Evolutionary conservation across 1,140 invertebrate genomes (phyloP).

Genomic region (Brachionus asplanchnoidis): DNA sequence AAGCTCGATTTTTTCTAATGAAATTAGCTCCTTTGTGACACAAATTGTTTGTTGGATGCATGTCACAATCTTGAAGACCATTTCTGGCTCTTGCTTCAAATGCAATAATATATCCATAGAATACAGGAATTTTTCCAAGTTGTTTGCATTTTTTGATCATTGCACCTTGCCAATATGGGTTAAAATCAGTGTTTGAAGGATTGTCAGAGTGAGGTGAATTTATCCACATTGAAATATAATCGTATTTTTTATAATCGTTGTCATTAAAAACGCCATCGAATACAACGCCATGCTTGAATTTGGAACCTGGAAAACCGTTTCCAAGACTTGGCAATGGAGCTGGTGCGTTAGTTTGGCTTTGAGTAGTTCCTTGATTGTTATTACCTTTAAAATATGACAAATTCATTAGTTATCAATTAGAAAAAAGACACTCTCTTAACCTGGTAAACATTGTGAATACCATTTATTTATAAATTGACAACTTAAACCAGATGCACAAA

Average conservation of each 20-base stretch:
- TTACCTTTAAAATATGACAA: not conserved
- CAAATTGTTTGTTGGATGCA: slow-evolving; percentile 1
- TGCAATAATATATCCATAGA: slow-evolving; percentile 1
- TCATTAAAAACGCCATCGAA: not conserved
- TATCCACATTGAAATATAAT: slow-evolving; percentile 3
- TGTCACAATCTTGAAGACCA: slow-evolving; percentile 1
- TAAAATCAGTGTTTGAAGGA: not conserved
- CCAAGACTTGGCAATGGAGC: not conserved
- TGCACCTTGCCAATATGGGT: slow-evolving; percentile 3
- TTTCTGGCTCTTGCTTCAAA: slow-evolving; percentile 20
- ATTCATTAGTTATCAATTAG: too few relatives aligned
- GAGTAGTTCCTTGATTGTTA: not conserved
- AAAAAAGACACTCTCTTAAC: too few relatives aligned
- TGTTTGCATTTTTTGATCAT: not conserved
- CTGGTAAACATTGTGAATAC: slow-evolving; percentile 21
- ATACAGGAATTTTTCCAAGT: not conserved
- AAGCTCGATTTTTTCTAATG: not conserved
- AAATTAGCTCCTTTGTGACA: not conserved
- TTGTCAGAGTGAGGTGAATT: not conserved
- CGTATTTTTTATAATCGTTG: not conserved
- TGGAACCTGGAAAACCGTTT: not conserved
- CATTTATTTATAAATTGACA: not conserved
- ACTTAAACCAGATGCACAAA: not conserved
- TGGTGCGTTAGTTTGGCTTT: not conserved
- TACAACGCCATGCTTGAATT: not conserved